Evolutionary conservation across 2,113 vertebrate species (phyloP), one percentile per base, ranked within the genome.

Genomic region (Percopsis transmontana): DNA sequence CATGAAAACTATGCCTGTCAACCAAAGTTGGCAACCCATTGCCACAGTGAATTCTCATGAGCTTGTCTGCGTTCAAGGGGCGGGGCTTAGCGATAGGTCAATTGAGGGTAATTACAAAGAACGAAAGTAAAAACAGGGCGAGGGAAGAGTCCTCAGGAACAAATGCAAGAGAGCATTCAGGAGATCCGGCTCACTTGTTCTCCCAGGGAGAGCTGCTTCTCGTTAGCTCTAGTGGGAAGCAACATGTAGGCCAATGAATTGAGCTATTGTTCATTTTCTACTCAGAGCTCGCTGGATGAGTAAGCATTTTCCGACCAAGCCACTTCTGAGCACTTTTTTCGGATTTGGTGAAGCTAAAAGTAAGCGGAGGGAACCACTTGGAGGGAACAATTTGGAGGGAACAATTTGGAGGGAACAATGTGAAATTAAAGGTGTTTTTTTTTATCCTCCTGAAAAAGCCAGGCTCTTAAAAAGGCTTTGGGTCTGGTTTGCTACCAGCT

Each of bases 401-500:
- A n/a, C n/a, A n/a, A n/a, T n/a, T n/a, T n/a, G 40, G 40, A 41
- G 40, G 40, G 12, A 41, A 41, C 12, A 41, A 41, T 41, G 12
- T 45, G 16, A 48, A 48, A 48, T 16, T n/a, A 7, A 48, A 48
- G 47, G 47, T 16, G 47, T 16, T 5, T 41, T 76, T 70, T 66
- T 62, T 16, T 62, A 48, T 51, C 52, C 58, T 69, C 47, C 38
- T 68, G 53, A 80, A 78, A 79, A 75, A 61, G n/a, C 64, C 67
- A 73, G 65, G 57, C 76, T 74, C 71, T 65, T 77, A 76, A 86
- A 85, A 85, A 74, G 69, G 70, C 69, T 84, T 86, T 84, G 53
- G 76, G 42, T 70, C 58, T 55, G 38, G 66, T 61, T 77, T 15
- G 3, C 57, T 48, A 78, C 62, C 63, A 72, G 76, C 61, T 87